Evolutionary conservation across 2,113 vertebrate genomes (phyloP).

Genomic region (Hippocampus abdominalis): DNA sequence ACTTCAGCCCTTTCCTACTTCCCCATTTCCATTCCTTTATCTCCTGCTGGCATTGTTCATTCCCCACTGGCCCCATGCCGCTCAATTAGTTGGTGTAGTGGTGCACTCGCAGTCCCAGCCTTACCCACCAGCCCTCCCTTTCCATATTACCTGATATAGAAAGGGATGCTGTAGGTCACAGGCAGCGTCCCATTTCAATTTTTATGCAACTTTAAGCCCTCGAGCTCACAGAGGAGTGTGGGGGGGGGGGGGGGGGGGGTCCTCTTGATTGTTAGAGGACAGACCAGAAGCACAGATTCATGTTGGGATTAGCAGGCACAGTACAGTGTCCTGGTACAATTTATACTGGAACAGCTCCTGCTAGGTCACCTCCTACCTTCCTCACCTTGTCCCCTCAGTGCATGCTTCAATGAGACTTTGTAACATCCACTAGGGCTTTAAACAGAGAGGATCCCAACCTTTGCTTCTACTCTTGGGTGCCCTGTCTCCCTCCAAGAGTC

Average conservation of each 20-base stretch:
- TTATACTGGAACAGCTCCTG: constrained; percentile 37
- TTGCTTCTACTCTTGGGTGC: constrained; percentile 38
- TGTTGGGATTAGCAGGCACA: constrained; percentile 46
- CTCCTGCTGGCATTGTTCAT: constrained; percentile 65
- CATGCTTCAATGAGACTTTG: constrained; percentile 53
- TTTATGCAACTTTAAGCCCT: constrained; percentile 52
- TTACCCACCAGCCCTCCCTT: constrained; percentile 3
- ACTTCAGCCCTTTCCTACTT: constrained; percentile 63
- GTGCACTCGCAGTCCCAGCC: constrained; percentile 54
- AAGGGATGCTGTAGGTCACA: constrained; percentile 41
- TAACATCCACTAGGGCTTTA: constrained; percentile 40
- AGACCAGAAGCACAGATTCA: constrained; percentile 46
- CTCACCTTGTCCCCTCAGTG: constrained; percentile 15
- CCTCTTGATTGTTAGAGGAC: constrained; percentile 66
- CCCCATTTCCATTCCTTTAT: constrained; percentile 49
- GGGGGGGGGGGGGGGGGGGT: constrained; percentile 34
- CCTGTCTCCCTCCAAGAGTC: constrained; percentile 11
- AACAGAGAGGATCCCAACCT: constrained; percentile 46
- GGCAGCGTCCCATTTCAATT: constrained; percentile 48
- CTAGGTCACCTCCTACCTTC: constrained; percentile 29
- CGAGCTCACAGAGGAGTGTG: constrained; percentile 39
- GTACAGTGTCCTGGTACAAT: constrained; percentile 49
- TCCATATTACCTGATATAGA: constrained; percentile 53
- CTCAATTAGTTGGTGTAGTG: constrained; percentile 71
- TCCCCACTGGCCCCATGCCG: constrained; percentile 52